These are phyloP conservation scores for Pseudomyrmex cubaensis DNA, from an alignment of 1,140 invertebrate genomes.

Conservation along the genomic window DNA sequence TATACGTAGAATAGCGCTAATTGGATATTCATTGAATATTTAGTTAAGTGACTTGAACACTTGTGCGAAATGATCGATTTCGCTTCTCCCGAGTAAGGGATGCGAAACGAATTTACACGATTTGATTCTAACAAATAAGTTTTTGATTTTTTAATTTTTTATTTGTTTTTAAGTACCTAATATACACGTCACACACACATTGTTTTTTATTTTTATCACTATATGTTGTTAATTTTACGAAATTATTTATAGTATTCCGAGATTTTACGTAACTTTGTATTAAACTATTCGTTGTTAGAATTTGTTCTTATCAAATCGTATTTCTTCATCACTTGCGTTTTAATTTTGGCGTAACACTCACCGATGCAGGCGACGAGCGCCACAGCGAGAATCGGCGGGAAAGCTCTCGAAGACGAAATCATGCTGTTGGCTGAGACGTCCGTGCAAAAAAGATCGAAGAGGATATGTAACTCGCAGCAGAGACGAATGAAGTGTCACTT, in stretches of 20 bases:
- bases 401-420: slow-evolving; percentile 68
- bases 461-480: slow-evolving; percentile 5
- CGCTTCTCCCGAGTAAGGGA: not conserved
- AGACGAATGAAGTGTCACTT: slow-evolving; percentile 10
- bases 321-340: not conserved
- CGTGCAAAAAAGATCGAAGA: slow-evolving; percentile 7
- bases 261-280: not conserved
- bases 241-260: not conserved
- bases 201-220: not conserved
- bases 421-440: slow-evolving; percentile 42
- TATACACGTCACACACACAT: no score
- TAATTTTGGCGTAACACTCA: slow-evolving; percentile 68
- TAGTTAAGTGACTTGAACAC: slow-evolving; percentile 20
- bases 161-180: no score
- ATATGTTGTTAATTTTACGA: not conserved
- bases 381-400: slow-evolving; percentile 75
- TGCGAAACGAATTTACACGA: not conserved
- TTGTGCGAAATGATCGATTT: not conserved
- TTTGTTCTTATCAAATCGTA: not conserved
- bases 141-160: no score
- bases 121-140: no score
- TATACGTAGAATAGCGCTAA: slow-evolving; percentile 44
- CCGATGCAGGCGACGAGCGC: slow-evolving; percentile 76
- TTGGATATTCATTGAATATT: slow-evolving; percentile 26
- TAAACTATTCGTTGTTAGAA: not conserved